Evolutionary conservation across 1,140 invertebrate genomes (phyloP), one percentile per base, ranked within the genome.

Genomic region (Micrasema minimum): DNA sequence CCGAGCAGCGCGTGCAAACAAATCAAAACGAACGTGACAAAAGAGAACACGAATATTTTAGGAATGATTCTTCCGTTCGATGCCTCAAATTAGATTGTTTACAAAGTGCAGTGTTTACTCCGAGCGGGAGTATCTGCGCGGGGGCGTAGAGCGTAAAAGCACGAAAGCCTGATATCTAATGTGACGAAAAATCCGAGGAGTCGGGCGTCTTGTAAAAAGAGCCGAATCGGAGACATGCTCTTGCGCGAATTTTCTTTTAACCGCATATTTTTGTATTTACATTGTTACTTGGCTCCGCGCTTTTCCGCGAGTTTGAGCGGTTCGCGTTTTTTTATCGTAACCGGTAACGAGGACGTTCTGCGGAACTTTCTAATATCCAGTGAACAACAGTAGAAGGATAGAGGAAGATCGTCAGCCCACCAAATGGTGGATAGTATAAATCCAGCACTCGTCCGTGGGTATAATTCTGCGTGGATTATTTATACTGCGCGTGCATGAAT

Each of bases 401-500:
- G 2, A 22, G 50, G 26, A 51, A 12, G 50, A 51, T 51, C 10
- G 50, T 22, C 50, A 50, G 7, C 20, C 10, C 22, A 9, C 50
- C 50, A 16, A 37, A n/a, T 9, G 12, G 26, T n/a, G 12, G 12
- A 55, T 16, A 16, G 11, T 16, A 11, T 11, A 11, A 48, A 48
- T 11, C 16, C 46, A 18, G 16, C 7, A 48, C 18, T 3, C 16
- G 18, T 7, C 20, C 46, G 20, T 10, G 16, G 46, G 46, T 20
- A 55, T n/a, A 12, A 14, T 55, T 31, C 23, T 31, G n/a, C 18
- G 55, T 7, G 55, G 35, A 59, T 41, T 41, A 59, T 59, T 59
- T 41, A 59, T 59, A 59, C 16, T 59, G 18, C 55, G n/a, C 55
- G 37, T 41, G 35, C 55, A 43, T 59, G 35, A 59, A 59, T 59